phyloP scores from a whole-genome alignment of 2,797 vertebrate species.

The Cossypha niveicapilla region DNA sequence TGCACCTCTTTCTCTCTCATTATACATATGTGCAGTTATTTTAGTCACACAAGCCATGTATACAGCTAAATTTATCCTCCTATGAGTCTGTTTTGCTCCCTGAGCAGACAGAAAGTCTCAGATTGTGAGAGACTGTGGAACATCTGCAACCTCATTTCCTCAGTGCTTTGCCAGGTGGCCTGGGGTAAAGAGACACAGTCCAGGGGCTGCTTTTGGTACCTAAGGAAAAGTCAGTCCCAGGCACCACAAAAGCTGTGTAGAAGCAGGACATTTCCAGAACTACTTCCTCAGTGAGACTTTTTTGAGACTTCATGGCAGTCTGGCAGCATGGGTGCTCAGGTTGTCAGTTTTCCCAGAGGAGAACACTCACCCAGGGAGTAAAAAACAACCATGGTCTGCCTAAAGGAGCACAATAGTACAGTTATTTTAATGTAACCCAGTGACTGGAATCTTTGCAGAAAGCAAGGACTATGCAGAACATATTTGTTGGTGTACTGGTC shows the following conservation, averaged over 20 bases:
- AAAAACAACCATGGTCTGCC: background rate
- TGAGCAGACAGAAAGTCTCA: background rate
- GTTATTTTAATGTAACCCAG: background rate
- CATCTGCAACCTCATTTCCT: background rate
- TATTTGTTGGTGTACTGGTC: background rate
- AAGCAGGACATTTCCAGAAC: background rate
- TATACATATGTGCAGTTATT: background rate
- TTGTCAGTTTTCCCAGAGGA: background rate
- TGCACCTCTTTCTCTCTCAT: background rate
- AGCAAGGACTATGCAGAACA: background rate
- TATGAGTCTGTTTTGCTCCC: background rate
- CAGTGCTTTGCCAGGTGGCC: background rate
- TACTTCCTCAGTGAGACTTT: background rate
- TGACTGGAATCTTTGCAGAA: background rate
- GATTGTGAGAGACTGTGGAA: background rate
- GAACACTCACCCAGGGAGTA: background rate
- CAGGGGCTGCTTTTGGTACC: background rate
- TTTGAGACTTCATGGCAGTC: accelerated
- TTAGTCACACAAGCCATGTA: background rate
- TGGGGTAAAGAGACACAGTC: background rate
- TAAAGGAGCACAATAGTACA: background rate
- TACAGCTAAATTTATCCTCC: background rate
- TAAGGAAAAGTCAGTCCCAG: background rate
- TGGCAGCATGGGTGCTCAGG: background rate
- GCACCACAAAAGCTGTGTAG: background rate